These are phyloP conservation scores for Limnephilus rhombicus DNA, from an alignment of 2,888 invertebrate genomes.

Conservation along the genomic window DNA sequence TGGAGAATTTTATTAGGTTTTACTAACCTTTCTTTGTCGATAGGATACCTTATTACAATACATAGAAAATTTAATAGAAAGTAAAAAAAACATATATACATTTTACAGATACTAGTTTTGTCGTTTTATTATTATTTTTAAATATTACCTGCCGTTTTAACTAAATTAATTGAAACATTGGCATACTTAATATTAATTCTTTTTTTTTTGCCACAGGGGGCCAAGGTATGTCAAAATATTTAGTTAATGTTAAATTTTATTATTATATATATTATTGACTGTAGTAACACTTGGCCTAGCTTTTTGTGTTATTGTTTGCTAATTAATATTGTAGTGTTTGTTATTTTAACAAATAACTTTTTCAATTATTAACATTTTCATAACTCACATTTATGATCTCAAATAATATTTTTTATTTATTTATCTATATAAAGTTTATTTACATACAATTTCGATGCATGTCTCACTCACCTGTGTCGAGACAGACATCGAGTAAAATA, in stretches of 20 bases:
- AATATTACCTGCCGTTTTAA: conserved; percentile 15
- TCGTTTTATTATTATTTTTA: conserved; percentile 32
- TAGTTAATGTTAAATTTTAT: conserved; percentile 36
- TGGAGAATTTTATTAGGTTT: background rate
- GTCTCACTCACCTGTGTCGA: too few species aligned
- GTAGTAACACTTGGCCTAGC: conserved; percentile 64
- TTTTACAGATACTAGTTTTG: conserved; percentile 4
- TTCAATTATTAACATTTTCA: background rate
- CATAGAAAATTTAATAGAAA: background rate
- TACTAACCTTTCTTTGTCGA: background rate
- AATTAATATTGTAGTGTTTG: background rate
- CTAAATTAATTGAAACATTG: conserved; percentile 32
- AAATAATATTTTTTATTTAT: background rate
- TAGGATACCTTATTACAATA: conserved; percentile 14
- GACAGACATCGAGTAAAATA: background rate
- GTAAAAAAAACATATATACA: background rate
- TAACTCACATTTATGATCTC: background rate
- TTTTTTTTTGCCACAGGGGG: conserved; percentile 73
- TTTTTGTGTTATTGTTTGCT: conserved; percentile 45
- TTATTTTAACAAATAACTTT: background rate
- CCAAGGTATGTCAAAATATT: conserved; percentile 73
- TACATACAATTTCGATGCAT: too few species aligned
- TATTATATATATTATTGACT: conserved; percentile 38
- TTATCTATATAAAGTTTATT: too few species aligned
- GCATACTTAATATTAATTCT: conserved; percentile 70